Evolutionary conservation across 2,888 invertebrate genomes (phyloP).

Genomic region (Drosophila longiperda): DNA sequence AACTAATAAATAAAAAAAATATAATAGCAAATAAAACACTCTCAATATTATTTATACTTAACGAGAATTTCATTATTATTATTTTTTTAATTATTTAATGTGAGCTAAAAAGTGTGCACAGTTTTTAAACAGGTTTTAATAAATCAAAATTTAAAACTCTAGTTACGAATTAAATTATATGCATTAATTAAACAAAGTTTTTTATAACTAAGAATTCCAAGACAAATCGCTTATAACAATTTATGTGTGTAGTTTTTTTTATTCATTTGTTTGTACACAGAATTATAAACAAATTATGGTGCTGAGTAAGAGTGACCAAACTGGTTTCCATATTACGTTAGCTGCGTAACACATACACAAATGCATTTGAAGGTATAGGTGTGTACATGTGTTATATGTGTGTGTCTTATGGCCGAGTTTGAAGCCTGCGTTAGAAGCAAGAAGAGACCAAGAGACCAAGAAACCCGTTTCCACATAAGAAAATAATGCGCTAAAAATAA

Average conservation of each 20-base stretch:
- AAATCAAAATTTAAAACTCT: neutral
- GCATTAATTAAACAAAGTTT: no score
- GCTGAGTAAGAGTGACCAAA: constrained; percentile 78
- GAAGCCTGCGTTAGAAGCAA: constrained; percentile 49
- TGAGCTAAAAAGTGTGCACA: neutral
- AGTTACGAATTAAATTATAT: neutral
- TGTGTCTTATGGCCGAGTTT: constrained; percentile 18
- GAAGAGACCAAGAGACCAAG: constrained; percentile 50
- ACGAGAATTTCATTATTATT: neutral
- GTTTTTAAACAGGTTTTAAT: neutral
- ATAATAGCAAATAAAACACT: neutral
- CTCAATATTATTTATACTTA: neutral
- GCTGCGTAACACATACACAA: constrained; percentile 1
- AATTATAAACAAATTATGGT: constrained; percentile 52
- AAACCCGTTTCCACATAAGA: constrained; percentile 63
- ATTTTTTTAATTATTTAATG: neutral
- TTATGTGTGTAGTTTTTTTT: neutral
- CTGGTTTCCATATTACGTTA: constrained; percentile 66
- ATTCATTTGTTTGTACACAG: constrained; percentile 14
- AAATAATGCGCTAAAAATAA: constrained; percentile 72
- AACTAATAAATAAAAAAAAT: neutral
- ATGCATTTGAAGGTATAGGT: constrained; percentile 2
- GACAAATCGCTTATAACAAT: neutral
- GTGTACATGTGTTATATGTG: constrained; percentile 15
- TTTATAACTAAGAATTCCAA: neutral